Conservation (phyloP, 1,140 invertebrate genomes). For the Oncopodura yosiiana region DNA sequence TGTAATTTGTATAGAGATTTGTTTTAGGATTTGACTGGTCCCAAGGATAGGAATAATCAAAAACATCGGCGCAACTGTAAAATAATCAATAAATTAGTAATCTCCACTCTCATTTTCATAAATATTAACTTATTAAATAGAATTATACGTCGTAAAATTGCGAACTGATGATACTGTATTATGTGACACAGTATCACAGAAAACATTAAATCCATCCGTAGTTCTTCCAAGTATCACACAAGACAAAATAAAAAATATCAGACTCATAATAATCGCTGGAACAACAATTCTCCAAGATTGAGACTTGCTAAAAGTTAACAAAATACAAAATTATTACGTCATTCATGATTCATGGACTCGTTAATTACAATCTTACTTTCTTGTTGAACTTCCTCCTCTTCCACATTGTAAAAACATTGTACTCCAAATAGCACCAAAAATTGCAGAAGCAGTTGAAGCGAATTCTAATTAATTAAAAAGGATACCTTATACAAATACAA, state of each 20-base stretch:
- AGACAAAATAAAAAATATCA: slow-evolving; percentile 29
- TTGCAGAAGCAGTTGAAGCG: slow-evolving; percentile 30
- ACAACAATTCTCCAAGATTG: slow-evolving; percentile 35
- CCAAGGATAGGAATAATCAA: too few species aligned
- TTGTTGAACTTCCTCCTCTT: slow-evolving; percentile 23
- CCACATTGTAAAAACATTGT: slow-evolving; percentile 33
- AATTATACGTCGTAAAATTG: slow-evolving; percentile 20
- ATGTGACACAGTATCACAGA: too few species aligned
- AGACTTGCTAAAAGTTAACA: slow-evolving; percentile 18
- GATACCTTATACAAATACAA: too few species aligned
- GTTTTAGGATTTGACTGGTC: too few species aligned
- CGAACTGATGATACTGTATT: slow-evolving; percentile 16
- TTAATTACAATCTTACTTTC: too few species aligned
- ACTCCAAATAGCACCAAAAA: slow-evolving; percentile 30
- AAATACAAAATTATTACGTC: neutral
- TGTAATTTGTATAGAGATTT: too few species aligned
- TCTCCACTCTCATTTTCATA: too few species aligned
- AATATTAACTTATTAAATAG: too few species aligned
- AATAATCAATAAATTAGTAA: too few species aligned
- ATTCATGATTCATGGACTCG: neutral
- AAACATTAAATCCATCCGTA: slow-evolving; percentile 29
- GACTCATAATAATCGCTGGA: slow-evolving; percentile 33
- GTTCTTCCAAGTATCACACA: slow-evolving; percentile 24
- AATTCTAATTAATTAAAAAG: slow-evolving; percentile 30
- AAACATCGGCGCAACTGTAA: too few species aligned